These are phyloP conservation scores for Beaufortia kweichowensis DNA, from an alignment of 2,113 vertebrate species.

Conservation along the genomic window DNA sequence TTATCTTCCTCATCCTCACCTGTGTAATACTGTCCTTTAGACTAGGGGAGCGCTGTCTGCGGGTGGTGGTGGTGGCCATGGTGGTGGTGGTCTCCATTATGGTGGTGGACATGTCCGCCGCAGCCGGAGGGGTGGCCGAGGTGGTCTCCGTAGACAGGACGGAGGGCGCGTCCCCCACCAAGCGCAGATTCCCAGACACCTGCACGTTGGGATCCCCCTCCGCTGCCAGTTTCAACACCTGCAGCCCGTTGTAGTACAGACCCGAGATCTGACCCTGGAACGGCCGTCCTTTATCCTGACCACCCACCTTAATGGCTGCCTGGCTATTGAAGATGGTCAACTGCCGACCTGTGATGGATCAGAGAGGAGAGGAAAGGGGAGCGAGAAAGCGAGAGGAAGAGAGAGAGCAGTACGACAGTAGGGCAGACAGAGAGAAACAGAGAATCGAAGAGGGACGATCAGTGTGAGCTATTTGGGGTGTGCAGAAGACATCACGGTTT, in stretches of 20 bases:
- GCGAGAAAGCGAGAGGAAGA: conserved; percentile 34
- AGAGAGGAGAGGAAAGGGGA: conserved; percentile 30
- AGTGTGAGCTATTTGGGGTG: neutral
- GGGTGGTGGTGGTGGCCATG: conserved; percentile 92
- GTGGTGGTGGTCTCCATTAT: conserved; percentile 96
- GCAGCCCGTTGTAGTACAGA: conserved; percentile 93
- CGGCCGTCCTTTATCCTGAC: conserved; percentile 85
- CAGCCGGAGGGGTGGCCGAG: conserved; percentile 85
- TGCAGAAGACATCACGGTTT: conserved; percentile 11
- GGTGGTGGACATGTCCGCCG: conserved; percentile 92
- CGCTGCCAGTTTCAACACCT: conserved; percentile 90
- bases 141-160: conserved; percentile 87
- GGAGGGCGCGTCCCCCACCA: conserved; percentile 88
- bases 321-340: conserved; percentile 98
- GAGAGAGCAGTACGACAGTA: conserved; percentile 45
- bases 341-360: conserved; percentile 82
- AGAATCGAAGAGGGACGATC: conserved; percentile 26
- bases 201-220: conserved; percentile 89
- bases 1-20: conserved; percentile 74
- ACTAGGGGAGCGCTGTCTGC: conserved; percentile 87
- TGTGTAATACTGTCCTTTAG: conserved; percentile 89
- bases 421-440: conserved; percentile 41
- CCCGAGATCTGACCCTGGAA: conserved; percentile 96
- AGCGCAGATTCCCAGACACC: conserved; percentile 86
- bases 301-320: conserved; percentile 91